phyloP scores from a whole-genome alignment of 1,140 invertebrate genomes.

The Centruroides sculpturatus region DNA sequence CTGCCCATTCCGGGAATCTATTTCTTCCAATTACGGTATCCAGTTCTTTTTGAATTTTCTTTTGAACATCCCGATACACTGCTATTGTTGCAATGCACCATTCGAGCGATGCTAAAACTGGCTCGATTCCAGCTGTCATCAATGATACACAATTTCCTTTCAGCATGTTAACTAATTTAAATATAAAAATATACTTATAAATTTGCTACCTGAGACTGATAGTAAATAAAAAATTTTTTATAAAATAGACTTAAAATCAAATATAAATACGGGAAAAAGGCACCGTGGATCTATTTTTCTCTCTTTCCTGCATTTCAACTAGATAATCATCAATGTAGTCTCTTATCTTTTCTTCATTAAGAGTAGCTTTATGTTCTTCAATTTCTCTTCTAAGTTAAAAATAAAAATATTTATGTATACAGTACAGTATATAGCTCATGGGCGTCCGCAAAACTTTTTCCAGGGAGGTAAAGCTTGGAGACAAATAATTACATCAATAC shows the following conservation, averaged over 20 bases:
- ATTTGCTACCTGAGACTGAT: no score
- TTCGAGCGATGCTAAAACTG: slow-evolving; percentile 16
- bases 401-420: no score
- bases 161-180: slow-evolving; percentile 12
- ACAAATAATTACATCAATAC: no score
- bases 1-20: slow-evolving; percentile 12
- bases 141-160: slow-evolving; percentile 16
- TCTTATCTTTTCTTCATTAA: slow-evolving; percentile 42
- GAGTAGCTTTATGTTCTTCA: slow-evolving; percentile 51
- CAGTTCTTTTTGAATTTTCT: slow-evolving; percentile 19
- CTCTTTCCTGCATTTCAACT: no score
- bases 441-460: no score
- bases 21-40: slow-evolving; percentile 17
- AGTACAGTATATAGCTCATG: no score
- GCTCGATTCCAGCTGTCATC: slow-evolving; percentile 22
- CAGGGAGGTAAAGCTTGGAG: no score
- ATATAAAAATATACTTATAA: no score
- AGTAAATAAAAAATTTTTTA: no score
- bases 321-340: slow-evolving; percentile 16
- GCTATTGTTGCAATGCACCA: slow-evolving; percentile 19
- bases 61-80: slow-evolving; percentile 16
- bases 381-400: slow-evolving; percentile 39
- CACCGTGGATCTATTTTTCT: slow-evolving; percentile 17
- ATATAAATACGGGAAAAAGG: slow-evolving; percentile 23
- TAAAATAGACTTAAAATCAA: no score